Evolutionary conservation across 2,113 vertebrate genomes (phyloP), one percentile per base, ranked within the genome.

Genomic region (Dryoscopus gambensis): DNA sequence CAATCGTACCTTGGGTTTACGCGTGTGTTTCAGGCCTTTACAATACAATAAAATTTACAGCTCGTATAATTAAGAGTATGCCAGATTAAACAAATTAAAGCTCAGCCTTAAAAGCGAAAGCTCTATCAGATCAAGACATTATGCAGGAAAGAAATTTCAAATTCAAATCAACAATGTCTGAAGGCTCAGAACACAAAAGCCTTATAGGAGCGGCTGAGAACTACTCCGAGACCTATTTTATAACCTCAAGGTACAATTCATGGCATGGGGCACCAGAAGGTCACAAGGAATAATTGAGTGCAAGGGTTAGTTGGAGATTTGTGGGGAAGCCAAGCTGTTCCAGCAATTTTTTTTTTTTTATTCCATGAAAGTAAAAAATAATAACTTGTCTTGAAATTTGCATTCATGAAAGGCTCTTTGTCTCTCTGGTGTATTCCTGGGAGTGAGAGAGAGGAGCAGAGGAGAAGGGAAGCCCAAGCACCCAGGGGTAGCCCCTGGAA

Each of bases 21-120:
- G 78, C 7, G 4, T 67, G 90, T 49, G 89, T 95, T 97, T 70
- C 88, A 85, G 75, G 69, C 86, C 90, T 97, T 96, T 92, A 91
- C 93, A 94, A 49, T 94, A 95, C 93, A 91, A 97, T 97, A 97
- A 97, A 97, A 97, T 97, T 95, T 97, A 97, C 91, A 96, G 92
- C 95, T 96, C 93, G 52, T 97, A 94, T 97, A 97, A 97, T 97
- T 97, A 97, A 94, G 92, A 96, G 96, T 93, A 95, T 95, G 95
- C 69, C 94, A 96, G 94, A 97, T 97, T 96, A 97, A 96, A 95
- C 96, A 97, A 97, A 97, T 95, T 95, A 96, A 93, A 95, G 56
- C 82, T 93, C 65, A 70, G 55, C 69, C 93, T 89, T 81, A 69
- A 88, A 95, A 89, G 67, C 0, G 0, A 93, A 92, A 91, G 84